Percentiles rank a stretch among this genome's conserved stretches.
phyloP scores from a whole-genome alignment of 2,888 invertebrate species.

The Leucophenga maculata region DNA sequence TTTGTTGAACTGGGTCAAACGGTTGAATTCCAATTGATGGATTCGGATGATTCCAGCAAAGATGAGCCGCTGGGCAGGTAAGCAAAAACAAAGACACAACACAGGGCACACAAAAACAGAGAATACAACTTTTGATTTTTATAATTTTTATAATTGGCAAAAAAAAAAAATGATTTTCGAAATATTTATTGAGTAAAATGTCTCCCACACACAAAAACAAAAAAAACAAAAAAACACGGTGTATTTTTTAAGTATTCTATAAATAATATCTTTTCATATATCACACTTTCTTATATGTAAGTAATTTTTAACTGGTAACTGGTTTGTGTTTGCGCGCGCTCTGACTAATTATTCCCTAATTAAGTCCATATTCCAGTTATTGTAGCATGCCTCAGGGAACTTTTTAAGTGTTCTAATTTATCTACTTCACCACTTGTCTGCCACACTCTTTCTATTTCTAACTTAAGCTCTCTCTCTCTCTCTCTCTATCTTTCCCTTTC shows the following conservation, averaged over 20 bases:
- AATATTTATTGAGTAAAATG: conserved; percentile 27
- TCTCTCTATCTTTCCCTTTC: background rate
- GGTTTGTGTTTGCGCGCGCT: background rate
- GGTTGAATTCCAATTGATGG: conserved; percentile 81
- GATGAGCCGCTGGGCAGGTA: conserved; percentile 95
- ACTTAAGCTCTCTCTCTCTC: conserved; percentile 12
- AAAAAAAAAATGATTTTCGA: background rate
- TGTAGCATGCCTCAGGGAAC: background rate
- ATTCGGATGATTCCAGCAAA: conserved; percentile 90
- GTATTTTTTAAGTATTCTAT: background rate
- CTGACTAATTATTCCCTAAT: too few relatives aligned
- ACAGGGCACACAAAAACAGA: background rate
- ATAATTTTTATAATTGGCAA: background rate
- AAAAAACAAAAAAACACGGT: background rate
- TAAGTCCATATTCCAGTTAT: background rate
- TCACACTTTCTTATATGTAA: too few relatives aligned
- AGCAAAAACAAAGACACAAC: conserved; percentile 56
- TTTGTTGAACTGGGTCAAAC: conserved; percentile 71
- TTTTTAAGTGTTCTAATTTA: background rate
- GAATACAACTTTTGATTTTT: background rate
- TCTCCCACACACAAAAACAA: conserved; percentile 13
- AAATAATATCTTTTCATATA: background rate
- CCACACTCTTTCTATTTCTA: conserved; percentile 30
- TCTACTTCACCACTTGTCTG: conserved; percentile 17
- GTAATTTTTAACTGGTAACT: background rate